Evolutionary conservation across 2,113 vertebrate genomes (phyloP).

Genomic region (Mesembrinibis cayennensis): DNA sequence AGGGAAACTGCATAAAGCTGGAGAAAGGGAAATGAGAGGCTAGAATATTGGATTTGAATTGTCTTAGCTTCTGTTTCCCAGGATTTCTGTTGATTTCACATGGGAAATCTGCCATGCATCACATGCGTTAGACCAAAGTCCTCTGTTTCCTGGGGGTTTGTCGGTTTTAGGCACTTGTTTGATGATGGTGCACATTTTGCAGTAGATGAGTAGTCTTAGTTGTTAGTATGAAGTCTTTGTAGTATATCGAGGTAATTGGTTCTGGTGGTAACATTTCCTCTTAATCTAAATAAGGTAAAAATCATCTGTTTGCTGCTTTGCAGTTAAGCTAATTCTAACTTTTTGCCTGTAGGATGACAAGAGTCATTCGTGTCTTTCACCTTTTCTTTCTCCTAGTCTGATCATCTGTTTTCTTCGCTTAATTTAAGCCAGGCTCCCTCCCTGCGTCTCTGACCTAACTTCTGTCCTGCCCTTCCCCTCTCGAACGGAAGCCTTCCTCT

Average conservation of each 20-base stretch:
- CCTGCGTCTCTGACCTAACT: no score
- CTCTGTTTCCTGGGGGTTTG: background rate
- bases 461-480: background rate
- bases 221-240: background rate
- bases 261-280: background rate
- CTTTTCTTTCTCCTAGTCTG: background rate
- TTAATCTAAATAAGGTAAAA: background rate
- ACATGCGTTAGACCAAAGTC: background rate
- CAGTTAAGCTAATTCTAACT: background rate
- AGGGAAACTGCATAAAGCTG: background rate
- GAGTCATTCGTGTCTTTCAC: background rate
- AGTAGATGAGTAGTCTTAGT: background rate
- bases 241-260: background rate
- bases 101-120: background rate
- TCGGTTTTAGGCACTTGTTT: background rate
- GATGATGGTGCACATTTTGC: background rate
- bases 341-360: background rate
- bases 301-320: background rate
- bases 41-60: background rate
- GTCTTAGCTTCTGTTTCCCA: background rate
- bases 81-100: background rate
- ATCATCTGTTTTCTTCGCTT: background rate
- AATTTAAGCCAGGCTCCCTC: background rate
- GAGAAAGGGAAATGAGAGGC: background rate
- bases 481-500: background rate